Evolutionary conservation across 2,888 invertebrate genomes (phyloP).

Genomic region (Podabrus alpinus): DNA sequence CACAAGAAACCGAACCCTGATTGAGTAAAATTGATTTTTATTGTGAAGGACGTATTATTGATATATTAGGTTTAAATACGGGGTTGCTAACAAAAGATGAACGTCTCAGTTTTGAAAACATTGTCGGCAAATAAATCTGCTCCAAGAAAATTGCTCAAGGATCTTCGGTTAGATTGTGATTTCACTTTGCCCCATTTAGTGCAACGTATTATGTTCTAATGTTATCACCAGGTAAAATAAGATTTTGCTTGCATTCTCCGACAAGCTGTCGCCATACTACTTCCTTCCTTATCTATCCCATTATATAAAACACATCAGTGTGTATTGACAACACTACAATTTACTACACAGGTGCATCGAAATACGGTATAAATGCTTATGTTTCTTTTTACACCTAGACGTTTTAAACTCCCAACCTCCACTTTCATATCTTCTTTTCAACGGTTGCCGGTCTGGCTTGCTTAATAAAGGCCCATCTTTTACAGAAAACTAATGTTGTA

Average conservation of each 20-base stretch:
- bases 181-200: constrained; percentile 11
- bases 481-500: constrained; percentile 13
- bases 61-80: constrained; percentile 14
- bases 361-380: constrained; percentile 10
- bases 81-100: constrained; percentile 18
- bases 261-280: constrained; percentile 52
- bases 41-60: constrained; percentile 7
- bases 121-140: constrained; percentile 16
- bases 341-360: constrained; percentile 44
- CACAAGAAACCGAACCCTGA: not conserved
- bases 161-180: constrained; percentile 16
- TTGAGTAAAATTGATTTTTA: not conserved
- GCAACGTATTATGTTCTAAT: constrained; percentile 26
- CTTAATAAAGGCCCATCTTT: not conserved
- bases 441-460: not conserved
- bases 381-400: constrained; percentile 51
- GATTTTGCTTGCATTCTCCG: constrained; percentile 56
- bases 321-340: constrained; percentile 9
- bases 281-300: constrained; percentile 40
- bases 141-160: not conserved
- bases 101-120: constrained; percentile 19
- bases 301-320: constrained; percentile 31
- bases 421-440: constrained; percentile 32
- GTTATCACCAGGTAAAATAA: constrained; percentile 51
- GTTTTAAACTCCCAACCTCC: constrained; percentile 45